A percentile compares a stretch with the other conserved stretches of the same genome.
Conservation (phyloP, 2,113 vertebrate species). For the Galemys pyrenaicus region DNA sequence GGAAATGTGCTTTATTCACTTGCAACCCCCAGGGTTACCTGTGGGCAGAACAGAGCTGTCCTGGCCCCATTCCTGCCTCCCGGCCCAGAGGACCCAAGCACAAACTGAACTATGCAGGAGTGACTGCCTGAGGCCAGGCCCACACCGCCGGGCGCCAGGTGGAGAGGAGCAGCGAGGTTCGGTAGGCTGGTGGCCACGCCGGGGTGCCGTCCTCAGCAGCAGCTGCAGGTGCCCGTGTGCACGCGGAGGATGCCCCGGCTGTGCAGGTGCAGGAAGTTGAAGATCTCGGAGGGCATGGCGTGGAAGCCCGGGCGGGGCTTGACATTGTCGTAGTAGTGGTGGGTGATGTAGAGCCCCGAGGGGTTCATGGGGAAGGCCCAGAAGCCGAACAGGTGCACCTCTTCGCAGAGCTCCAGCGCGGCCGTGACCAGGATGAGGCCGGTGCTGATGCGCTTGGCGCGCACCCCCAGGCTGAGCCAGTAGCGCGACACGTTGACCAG, state of each 20-base stretch:
- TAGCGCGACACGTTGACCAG: conserved; percentile 96
- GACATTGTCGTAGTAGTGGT: conserved; percentile 99
- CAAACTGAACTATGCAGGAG: neutral
- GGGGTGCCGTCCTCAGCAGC: conserved; percentile 85
- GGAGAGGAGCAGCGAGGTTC: neutral
- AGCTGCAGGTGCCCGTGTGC: conserved; percentile 93
- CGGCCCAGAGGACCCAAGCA: neutral
- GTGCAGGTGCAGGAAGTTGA: conserved; percentile 98
- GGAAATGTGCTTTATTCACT: conserved; percentile 80
- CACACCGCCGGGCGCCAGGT: accelerated
- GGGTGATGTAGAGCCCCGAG: conserved; percentile 94
- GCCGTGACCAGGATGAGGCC: conserved; percentile 97
- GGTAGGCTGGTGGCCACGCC: accelerated
- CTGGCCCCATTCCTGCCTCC: neutral
- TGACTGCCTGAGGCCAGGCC: neutral
- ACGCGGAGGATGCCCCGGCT: conserved; percentile 95
- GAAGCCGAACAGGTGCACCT: conserved; percentile 98
- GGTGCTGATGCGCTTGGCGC: conserved; percentile 95
- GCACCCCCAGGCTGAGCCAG: conserved; percentile 95
- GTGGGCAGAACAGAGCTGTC: neutral
- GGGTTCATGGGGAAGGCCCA: conserved; percentile 99
- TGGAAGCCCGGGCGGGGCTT: conserved; percentile 99
- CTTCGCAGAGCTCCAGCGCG: conserved; percentile 96
- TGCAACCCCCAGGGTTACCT: neutral
- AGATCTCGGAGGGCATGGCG: conserved; percentile 98